Percentiles rank a stretch among this genome's conserved stretches.
Evolutionary conservation across 2,888 invertebrate genomes (phyloP).

Genomic region (Agonopterix alstromeriana): DNA sequence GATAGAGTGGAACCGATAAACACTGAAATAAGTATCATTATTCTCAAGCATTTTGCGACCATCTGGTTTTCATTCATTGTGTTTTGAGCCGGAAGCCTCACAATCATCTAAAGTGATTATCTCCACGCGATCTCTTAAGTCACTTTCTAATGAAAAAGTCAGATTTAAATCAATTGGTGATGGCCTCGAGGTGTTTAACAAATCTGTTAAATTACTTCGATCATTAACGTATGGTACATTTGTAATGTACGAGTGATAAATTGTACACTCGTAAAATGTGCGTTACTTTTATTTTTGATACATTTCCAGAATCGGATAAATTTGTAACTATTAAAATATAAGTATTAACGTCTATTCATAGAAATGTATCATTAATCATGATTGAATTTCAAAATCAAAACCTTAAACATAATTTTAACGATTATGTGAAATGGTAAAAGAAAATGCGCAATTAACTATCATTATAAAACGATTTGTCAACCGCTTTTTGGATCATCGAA

Average conservation of each 20-base stretch:
- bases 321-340: no score
- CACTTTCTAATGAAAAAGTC: constrained; percentile 37
- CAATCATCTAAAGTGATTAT: constrained; percentile 29
- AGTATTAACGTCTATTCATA: no score
- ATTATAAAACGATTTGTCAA: constrained; percentile 56
- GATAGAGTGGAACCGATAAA: constrained; percentile 21
- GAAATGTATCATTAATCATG: no score
- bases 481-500: constrained; percentile 28
- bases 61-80: constrained; percentile 25
- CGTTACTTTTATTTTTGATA: no score
- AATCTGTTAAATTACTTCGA: constrained; percentile 2
- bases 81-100: constrained; percentile 39
- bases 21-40: constrained; percentile 32
- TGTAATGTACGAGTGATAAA: background rate
- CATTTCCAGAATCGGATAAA: no score
- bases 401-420: background rate
- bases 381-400: no score
- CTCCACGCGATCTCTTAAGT: constrained; percentile 30
- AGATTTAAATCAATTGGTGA: constrained; percentile 26
- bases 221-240: constrained; percentile 2
- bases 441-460: constrained; percentile 47
- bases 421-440: constrained; percentile 19
- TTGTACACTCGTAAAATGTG: background rate
- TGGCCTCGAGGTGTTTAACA: constrained; percentile 8
- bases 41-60: constrained; percentile 20